Conservation (phyloP, 2,797 vertebrate species). For the Sebastes nivosus region DNA sequence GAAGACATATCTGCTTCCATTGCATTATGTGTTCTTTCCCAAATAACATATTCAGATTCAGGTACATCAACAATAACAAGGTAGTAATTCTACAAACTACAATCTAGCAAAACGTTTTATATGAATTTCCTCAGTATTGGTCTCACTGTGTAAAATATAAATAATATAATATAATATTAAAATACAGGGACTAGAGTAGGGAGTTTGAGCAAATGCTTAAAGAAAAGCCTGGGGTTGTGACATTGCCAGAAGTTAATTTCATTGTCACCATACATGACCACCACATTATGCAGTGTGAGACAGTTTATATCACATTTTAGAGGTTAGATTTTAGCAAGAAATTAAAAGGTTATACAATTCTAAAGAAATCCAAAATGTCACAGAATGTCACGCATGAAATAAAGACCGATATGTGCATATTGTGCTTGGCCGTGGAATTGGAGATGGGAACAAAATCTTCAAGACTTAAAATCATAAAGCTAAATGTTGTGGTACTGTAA, state of each 20-base stretch:
- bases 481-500: background rate
- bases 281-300: background rate
- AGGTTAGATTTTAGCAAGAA: background rate
- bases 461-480: background rate
- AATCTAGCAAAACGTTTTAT: background rate
- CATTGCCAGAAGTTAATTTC: background rate
- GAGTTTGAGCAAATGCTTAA: background rate
- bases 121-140: background rate
- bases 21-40: no score
- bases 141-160: background rate
- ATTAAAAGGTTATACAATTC: background rate
- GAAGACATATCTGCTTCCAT: no score
- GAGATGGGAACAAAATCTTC: background rate
- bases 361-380: background rate
- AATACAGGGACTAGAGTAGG: background rate
- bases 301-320: background rate
- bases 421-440: background rate
- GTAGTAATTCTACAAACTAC: no score
- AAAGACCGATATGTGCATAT: background rate
- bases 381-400: background rate
- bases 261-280: background rate
- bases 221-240: background rate
- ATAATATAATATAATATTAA: background rate
- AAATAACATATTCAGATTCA: no score
- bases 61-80: background rate